These are phyloP conservation scores for Camponotus floridanus DNA, from an alignment of 1,140 invertebrate genomes.

Conservation along the genomic window DNA sequence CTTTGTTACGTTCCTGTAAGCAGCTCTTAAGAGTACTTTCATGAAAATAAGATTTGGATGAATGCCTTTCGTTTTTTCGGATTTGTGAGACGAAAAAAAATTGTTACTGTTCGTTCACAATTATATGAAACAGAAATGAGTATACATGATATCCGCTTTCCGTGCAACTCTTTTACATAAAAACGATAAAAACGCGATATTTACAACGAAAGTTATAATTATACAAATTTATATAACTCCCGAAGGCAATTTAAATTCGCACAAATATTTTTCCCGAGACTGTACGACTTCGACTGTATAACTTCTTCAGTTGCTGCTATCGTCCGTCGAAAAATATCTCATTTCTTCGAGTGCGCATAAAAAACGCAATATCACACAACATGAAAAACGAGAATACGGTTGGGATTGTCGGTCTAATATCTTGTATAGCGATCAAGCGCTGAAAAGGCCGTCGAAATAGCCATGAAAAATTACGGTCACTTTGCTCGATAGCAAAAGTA, in stretches of 20 bases:
- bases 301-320: neutral
- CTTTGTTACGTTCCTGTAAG: slow-evolving; percentile 68
- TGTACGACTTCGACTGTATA: neutral
- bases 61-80: neutral
- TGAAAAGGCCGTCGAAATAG: slow-evolving; percentile 54
- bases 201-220: slow-evolving; percentile 53
- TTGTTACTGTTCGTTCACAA: slow-evolving; percentile 12
- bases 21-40: slow-evolving; percentile 46
- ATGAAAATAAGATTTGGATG: slow-evolving; percentile 16
- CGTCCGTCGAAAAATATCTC: slow-evolving; percentile 22
- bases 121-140: slow-evolving; percentile 23
- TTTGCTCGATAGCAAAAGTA: slow-evolving; percentile 44
- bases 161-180: neutral
- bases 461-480: slow-evolving; percentile 61
- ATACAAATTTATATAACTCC: slow-evolving; percentile 13
- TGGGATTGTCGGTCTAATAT: slow-evolving; percentile 51
- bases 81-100: slow-evolving; percentile 17
- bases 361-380: slow-evolving; percentile 30
- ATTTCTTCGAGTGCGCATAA: slow-evolving; percentile 21
- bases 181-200: neutral
- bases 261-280: slow-evolving; percentile 10
- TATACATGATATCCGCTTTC: neutral
- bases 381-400: slow-evolving; percentile 40
- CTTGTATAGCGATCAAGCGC: slow-evolving; percentile 25
- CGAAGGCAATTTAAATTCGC: slow-evolving; percentile 34